A percentile compares a stretch with the other conserved stretches of the same genome.
Conservation (phyloP, 92 coral and sea anemone species). For the Heteractis magnifica region DNA sequence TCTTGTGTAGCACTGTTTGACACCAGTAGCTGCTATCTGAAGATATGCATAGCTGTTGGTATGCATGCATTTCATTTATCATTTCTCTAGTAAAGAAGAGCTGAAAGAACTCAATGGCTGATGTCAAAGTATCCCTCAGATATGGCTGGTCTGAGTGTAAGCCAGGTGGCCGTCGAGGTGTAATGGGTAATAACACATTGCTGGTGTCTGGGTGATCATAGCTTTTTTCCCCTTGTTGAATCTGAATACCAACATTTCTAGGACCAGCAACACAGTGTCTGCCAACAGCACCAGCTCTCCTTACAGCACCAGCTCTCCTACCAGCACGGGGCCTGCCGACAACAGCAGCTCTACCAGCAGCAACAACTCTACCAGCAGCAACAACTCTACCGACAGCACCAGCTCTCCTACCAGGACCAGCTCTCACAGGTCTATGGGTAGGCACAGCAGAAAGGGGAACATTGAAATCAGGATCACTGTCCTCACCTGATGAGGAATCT, state of each 20-base stretch:
- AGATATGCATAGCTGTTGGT: conserved; percentile 55
- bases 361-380: too few relatives aligned
- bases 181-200: conserved; percentile 19
- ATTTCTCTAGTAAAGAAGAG: conserved; percentile 48
- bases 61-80: conserved; percentile 32
- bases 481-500: not conserved
- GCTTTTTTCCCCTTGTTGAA: conserved; percentile 1
- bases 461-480: not conserved
- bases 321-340: not conserved
- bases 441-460: not conserved
- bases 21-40: conserved; percentile 11
- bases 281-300: not conserved
- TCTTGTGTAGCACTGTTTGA: conserved; percentile 44
- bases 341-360: not conserved
- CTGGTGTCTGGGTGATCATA: not conserved
- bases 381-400: not conserved
- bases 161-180: conserved; percentile 18
- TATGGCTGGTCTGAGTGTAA: not conserved
- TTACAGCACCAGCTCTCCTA: not conserved
- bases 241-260: not conserved
- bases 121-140: conserved; percentile 27
- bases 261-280: not conserved
- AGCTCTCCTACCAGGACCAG: not conserved
- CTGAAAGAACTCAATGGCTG: conserved; percentile 58
- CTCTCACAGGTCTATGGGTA: not conserved